Conservation (phyloP, 2,888 invertebrate species). For the Arrhopalites spinosus region DNA sequence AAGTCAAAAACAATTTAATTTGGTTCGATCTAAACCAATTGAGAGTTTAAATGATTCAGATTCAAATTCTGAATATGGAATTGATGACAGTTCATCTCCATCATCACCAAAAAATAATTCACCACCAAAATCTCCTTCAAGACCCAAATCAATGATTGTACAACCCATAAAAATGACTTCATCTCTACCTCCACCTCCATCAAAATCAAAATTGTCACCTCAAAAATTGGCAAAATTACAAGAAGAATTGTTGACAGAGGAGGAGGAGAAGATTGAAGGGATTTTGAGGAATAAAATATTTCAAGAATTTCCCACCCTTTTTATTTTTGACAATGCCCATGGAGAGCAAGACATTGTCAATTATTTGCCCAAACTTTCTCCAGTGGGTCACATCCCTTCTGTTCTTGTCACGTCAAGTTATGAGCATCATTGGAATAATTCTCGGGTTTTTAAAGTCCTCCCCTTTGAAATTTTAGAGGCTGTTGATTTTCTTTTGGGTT, state of each 20-base stretch:
- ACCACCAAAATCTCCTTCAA: not conserved
- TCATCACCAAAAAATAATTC: too few relatives aligned
- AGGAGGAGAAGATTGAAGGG: not conserved
- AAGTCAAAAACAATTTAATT: not conserved
- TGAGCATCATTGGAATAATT: slow-evolving; percentile 26
- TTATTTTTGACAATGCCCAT: slow-evolving; percentile 26
- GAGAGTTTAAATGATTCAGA: not conserved
- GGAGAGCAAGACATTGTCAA: slow-evolving; percentile 26
- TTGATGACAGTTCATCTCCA: not conserved
- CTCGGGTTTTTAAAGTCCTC: slow-evolving; percentile 11
- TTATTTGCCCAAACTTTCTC: slow-evolving; percentile 23
- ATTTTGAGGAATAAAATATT: slow-evolving; percentile 11
- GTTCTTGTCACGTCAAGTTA: slow-evolving; percentile 21
- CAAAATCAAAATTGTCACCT: not conserved
- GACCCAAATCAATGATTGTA: too few relatives aligned
- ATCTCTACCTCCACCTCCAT: too few relatives aligned
- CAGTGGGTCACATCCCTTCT: slow-evolving; percentile 24
- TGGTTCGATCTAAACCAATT: not conserved
- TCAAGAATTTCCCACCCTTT: slow-evolving; percentile 19
- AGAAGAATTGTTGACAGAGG: not conserved
- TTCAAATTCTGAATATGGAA: not conserved
- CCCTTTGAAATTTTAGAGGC: slow-evolving; percentile 28
- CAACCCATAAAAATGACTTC: too few relatives aligned
- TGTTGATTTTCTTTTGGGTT: slow-evolving; percentile 16
- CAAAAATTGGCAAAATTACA: not conserved